Conservation (phyloP, 2,797 vertebrate genomes). For the Mycteria americana region DNA sequence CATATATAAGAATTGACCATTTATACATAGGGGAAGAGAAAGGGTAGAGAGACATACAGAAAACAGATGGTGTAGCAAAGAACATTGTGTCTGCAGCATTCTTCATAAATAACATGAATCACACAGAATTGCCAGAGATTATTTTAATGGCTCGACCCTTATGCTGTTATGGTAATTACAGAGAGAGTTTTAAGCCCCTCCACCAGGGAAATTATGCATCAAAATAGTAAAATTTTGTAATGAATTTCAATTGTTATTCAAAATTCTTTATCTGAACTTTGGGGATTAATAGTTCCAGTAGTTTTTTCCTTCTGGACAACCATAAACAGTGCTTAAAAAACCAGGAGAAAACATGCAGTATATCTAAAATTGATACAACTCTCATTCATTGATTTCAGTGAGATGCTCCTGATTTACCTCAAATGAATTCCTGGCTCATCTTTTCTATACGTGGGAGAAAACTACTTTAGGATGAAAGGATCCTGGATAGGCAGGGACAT, state of each 20-base stretch:
- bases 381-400: not conserved
- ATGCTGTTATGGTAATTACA: conserved; percentile 71
- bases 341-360: not conserved
- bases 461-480: not conserved
- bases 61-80: conserved; percentile 10
- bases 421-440: not conserved
- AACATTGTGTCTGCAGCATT: conserved; percentile 2
- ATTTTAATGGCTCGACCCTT: conserved; percentile 69
- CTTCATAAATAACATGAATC: conserved; percentile 62
- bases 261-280: conserved; percentile 49
- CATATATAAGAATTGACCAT: conserved; percentile 54
- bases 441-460: not conserved
- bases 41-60: not conserved
- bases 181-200: conserved; percentile 56
- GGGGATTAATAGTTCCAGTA: not conserved
- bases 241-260: conserved; percentile 35
- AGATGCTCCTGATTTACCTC: not conserved
- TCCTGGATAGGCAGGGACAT: not conserved
- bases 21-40: not conserved
- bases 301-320: not conserved
- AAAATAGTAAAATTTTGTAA: conserved; percentile 54
- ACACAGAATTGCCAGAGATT: conserved; percentile 71
- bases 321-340: not conserved
- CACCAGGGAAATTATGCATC: conserved; percentile 54
- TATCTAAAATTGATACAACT: not conserved